Evolutionary conservation across 2,113 vertebrate species (phyloP).

Genomic region (Laticauda colubrina): DNA sequence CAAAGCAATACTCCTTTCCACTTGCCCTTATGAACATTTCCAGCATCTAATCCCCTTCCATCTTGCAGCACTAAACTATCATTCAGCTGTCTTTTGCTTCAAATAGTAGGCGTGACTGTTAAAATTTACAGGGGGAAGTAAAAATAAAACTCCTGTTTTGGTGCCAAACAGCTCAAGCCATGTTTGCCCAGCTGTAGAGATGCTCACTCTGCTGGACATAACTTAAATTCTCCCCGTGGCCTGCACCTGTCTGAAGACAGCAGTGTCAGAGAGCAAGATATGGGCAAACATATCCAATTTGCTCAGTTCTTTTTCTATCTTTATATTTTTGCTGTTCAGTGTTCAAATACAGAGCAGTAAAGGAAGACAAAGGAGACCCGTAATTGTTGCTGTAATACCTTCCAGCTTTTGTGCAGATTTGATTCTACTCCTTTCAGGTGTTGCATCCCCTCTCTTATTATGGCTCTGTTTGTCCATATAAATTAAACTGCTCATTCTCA

Average conservation of each 20-base stretch:
- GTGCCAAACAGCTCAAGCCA: not conserved
- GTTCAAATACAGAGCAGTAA: not conserved
- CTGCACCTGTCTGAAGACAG: constrained; percentile 1
- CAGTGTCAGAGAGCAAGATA: not conserved
- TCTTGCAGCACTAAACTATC: not conserved
- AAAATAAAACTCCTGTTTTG: constrained; percentile 47
- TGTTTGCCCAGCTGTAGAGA: not conserved
- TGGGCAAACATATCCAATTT: not conserved
- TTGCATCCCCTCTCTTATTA: not conserved
- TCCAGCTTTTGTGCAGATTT: not conserved
- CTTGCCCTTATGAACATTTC: not conserved
- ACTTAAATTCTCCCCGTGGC: not conserved
- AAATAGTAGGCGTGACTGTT: constrained; percentile 49
- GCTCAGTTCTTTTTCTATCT: not conserved
- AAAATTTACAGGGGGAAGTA: constrained; percentile 14
- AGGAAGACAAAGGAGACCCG: not conserved
- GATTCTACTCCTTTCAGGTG: not conserved
- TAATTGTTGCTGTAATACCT: not conserved
- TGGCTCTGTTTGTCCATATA: not conserved
- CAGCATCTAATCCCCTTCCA: fast-evolving
- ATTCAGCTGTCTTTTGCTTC: constrained; percentile 28
- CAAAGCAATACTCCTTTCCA: not conserved
- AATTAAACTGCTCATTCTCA: not conserved
- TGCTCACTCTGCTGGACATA: not conserved
- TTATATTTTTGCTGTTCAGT: not conserved